Evolutionary conservation across 2,888 invertebrate genomes (phyloP), one percentile per base, ranked within the genome.

Genomic region (Pseudeuparius sepicola): DNA sequence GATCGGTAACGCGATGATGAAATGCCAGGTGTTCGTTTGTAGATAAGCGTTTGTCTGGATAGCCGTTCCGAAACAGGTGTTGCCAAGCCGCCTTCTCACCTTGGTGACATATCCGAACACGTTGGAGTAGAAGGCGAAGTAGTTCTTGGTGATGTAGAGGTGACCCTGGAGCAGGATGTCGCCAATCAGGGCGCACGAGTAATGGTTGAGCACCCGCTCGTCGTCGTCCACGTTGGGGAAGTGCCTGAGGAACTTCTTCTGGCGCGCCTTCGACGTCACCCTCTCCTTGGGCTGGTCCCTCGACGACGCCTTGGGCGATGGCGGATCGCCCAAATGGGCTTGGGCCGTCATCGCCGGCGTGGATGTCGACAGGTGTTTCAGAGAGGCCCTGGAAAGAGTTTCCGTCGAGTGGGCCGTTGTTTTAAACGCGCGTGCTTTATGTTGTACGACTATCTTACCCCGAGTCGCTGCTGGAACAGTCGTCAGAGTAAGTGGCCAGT

Each of bases 71-170:
- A n/a, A n/a, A n/a, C n/a, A n/a, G n/a, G n/a, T n/a, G n/a, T n/a
- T n/a, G n/a, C n/a, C n/a, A n/a, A n/a, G n/a, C n/a, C n/a, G n/a
- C n/a, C n/a, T n/a, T n/a, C 67, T 70, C 64, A 88, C 87, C 77
- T 87, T 87, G 54, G 90, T 88, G 46, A 90, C 86, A 64, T 89
- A 87, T 54, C 92, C 92, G 61, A 92, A 89, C 39, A 94, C 90
- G 63, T 92, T 92, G 44, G 93, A 92, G 65, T 93, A 89, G 70
- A 93, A 93, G 50, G 90, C 92, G 67, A 93, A 89, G 67, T 89
- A 89, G 61, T 90, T 88, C 58, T 85, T 82, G 43, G 92, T 90
- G 58, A 93, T 88, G 67, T 92, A 93, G 49, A 94, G 73, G 59
- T 88, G 84, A 35, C 93, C 93, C 68, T 93, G 93, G 14, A 93